Percentiles rank a stretch among this genome's conserved stretches.
These are phyloP conservation scores for Triplophysa yarkandensis DNA, from an alignment of 2,797 vertebrate species.

Conservation along the genomic window DNA sequence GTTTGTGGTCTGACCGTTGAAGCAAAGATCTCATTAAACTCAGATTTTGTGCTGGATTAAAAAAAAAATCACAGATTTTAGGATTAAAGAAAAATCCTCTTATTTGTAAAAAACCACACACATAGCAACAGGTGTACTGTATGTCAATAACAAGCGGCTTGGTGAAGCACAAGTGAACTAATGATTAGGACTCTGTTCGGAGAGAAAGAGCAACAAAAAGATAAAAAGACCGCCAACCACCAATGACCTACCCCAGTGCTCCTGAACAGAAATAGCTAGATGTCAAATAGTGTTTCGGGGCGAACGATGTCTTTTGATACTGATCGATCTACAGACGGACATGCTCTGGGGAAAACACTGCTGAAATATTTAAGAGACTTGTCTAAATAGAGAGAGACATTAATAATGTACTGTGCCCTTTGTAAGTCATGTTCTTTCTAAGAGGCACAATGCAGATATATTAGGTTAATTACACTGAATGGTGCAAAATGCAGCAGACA, in stretches of 20 bases:
- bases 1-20: neutral
- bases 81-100: constrained; percentile 36
- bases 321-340: constrained; percentile 71
- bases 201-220: constrained; percentile 25
- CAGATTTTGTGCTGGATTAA: constrained; percentile 19
- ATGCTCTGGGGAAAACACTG: constrained; percentile 62
- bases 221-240: constrained; percentile 31
- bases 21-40: constrained; percentile 23
- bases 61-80: constrained; percentile 22
- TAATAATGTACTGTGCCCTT: constrained; percentile 58
- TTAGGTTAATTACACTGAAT: constrained; percentile 42
- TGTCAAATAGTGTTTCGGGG: constrained; percentile 67
- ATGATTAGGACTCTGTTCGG: constrained; percentile 12
- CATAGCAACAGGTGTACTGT: neutral
- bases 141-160: constrained; percentile 21
- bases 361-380: constrained; percentile 73
- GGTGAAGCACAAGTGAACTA: constrained; percentile 15
- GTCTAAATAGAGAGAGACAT: constrained; percentile 66
- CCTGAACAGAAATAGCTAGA: constrained; percentile 66
- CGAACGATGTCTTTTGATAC: constrained; percentile 73
- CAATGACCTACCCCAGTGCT: constrained; percentile 52
- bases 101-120: constrained; percentile 29
- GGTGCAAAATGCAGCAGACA: constrained; percentile 19
- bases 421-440: constrained; percentile 43
- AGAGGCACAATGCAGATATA: constrained; percentile 47